Base-by-base conservation (phyloP, 2,113 vertebrate species). In the Tinamus guttatus region DNA sequence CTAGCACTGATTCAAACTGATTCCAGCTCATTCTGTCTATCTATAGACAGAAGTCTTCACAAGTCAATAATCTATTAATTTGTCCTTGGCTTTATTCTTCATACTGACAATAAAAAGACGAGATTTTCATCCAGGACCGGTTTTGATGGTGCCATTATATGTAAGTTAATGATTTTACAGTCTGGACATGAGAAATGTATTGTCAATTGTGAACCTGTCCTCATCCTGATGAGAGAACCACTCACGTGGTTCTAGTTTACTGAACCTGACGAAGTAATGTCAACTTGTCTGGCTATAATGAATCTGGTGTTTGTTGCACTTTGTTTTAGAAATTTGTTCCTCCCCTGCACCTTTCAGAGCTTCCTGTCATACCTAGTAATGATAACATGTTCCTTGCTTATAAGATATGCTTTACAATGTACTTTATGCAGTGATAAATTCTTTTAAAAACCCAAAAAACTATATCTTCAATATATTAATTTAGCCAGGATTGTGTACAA, bases 141-240 rank as follows among this genome's bases (percentile, higher is more conserved):
- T 79, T 73, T 75, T 52, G 20, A 36, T 52, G 2, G 20, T 83
- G 49, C 17, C 13, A 0, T 84, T 92, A 25, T 45, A 28, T 2
- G 54, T 59, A 30, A 70, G 24, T 86, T 62, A 77, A 67, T 41
- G 45, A 56, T 65, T 90, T 89, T 60, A 56, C 9, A 8, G 56
- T 64, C 62, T 85, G 70, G 62, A 52, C 0, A 0, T 71, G 41
- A 63, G 25, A 51, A 45, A n/a, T 32, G 34, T 68, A 27, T n/a
- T 92, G 47, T 68, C 40, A 69, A 3, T 62, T 95, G 18, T 85
- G 81, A 92, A 73, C 9, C 24, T 30, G 14, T 38, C 38, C 32
- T 65, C 15, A 10, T 71, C 9, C 15, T 5, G 8, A 80, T 64
- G 41, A 83, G 40, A n/a, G n/a, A 49, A 43, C 81, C 81, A 40